Conservation (phyloP, 2,113 vertebrate genomes). For the Hippocampus barbouri region DNA sequence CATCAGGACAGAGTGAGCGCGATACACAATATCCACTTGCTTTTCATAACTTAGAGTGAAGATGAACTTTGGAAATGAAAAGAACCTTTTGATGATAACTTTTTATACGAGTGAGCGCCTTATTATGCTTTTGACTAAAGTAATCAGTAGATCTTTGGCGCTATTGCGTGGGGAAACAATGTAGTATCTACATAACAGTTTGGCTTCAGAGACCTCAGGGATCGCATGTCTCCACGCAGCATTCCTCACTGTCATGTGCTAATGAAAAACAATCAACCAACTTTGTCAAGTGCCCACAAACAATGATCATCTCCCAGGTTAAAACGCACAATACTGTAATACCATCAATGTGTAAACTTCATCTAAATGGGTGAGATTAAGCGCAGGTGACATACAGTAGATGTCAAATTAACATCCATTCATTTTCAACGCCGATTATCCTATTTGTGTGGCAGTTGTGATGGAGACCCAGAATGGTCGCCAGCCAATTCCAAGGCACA, state of each 20-base stretch:
- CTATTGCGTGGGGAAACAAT: constrained; percentile 31
- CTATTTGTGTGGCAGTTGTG: neutral
- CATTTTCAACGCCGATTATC: neutral
- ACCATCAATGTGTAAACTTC: neutral
- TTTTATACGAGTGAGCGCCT: neutral
- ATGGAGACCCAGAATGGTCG: no score
- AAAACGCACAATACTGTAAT: neutral
- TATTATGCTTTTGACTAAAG: neutral
- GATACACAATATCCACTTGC: neutral
- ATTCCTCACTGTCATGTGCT: constrained; percentile 68
- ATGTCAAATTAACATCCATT: neutral
- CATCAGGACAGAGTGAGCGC: constrained; percentile 16
- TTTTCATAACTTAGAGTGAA: neutral
- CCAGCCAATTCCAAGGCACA: no score
- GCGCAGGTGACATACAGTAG: neutral
- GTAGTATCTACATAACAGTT: constrained; percentile 45
- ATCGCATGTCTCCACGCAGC: constrained; percentile 40
- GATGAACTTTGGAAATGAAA: neutral
- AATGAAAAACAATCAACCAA: constrained; percentile 71
- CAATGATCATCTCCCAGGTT: constrained; percentile 40
- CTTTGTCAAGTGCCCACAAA: constrained; percentile 60
- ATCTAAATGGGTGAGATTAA: neutral
- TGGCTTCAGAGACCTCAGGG: constrained; percentile 38
- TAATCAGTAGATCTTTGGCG: neutral
- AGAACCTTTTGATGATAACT: neutral